These are phyloP conservation scores for Diabrotica balteata DNA, from an alignment of 2,888 invertebrate species.

Conservation along the genomic window DNA sequence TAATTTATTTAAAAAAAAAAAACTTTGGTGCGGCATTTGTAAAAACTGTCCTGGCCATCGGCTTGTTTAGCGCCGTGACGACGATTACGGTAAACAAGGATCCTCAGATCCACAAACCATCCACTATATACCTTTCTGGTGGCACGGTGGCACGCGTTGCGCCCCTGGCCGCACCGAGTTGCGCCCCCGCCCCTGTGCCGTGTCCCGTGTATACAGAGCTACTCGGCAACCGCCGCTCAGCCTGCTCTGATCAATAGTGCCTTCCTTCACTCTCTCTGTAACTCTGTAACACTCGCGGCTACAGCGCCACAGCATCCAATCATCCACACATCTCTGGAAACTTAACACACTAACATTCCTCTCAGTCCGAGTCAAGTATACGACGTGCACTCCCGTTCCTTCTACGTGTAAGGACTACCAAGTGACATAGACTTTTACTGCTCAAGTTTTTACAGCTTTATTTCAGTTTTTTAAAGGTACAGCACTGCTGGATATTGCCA, in stretches of 20 bases:
- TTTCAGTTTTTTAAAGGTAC: too few relatives aligned
- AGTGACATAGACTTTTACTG: background rate
- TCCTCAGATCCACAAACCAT: too few relatives aligned
- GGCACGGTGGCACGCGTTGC: background rate
- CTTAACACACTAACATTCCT: background rate
- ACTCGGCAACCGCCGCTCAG: slow-evolving; percentile 13
- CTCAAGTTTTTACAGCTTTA: too few relatives aligned
- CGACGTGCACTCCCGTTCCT: background rate
- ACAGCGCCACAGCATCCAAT: slow-evolving; percentile 13
- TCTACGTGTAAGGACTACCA: background rate
- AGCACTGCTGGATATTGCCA: background rate
- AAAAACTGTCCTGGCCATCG: too few relatives aligned
- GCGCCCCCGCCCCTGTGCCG: slow-evolving; percentile 6
- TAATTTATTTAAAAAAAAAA: too few relatives aligned
- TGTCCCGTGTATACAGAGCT: slow-evolving; percentile 15
- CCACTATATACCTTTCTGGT: too few relatives aligned
- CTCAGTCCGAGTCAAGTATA: slow-evolving; percentile 5
- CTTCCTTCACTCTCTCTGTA: slow-evolving; percentile 11
- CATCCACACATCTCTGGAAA: slow-evolving; percentile 2
- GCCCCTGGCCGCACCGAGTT: background rate
- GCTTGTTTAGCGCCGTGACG: too few relatives aligned
- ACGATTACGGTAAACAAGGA: too few relatives aligned
- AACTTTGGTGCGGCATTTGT: too few relatives aligned
- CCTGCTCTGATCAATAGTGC: slow-evolving; percentile 21
- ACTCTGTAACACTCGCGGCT: slow-evolving; percentile 10